phyloP scores from a whole-genome alignment of 2,113 vertebrate genomes.

The Lucifuga dentata region DNA sequence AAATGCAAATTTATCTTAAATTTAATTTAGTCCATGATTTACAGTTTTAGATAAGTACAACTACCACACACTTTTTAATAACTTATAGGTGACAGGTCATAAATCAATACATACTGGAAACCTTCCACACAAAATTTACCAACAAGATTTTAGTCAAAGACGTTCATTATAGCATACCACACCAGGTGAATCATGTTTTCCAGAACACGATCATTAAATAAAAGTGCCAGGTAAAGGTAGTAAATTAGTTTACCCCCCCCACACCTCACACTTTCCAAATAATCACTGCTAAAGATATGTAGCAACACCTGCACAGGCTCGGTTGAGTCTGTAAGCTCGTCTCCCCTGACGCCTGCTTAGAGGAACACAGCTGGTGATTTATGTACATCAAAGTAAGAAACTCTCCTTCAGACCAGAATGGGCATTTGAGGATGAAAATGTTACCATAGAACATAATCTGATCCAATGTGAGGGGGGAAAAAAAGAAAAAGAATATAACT shows the following conservation, averaged over 20 bases:
- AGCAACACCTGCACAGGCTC: slow-evolving; percentile 24
- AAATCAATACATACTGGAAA: no score
- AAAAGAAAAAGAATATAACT: not conserved
- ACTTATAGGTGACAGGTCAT: no score
- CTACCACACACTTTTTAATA: no score
- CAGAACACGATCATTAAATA: not conserved
- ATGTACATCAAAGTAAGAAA: slow-evolving; percentile 27
- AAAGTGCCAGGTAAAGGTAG: not conserved
- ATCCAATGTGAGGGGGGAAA: slow-evolving; percentile 14
- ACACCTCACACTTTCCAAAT: slow-evolving; percentile 14
- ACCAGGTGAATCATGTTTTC: no score
- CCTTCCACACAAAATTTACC: no score
- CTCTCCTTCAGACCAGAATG: not conserved
- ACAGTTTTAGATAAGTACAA: no score
- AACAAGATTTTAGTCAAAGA: no score
- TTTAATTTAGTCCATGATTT: no score
- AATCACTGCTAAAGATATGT: slow-evolving; percentile 10
- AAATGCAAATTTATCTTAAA: no score
- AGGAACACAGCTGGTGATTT: slow-evolving; percentile 41
- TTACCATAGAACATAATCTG: slow-evolving; percentile 18
- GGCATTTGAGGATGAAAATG: slow-evolving; percentile 7
- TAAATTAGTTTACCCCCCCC: not conserved
- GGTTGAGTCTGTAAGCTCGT: not conserved
- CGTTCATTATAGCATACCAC: no score
- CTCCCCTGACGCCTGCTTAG: slow-evolving; percentile 9